Conservation (phyloP, 2,888 invertebrate genomes). For the Phlogophora meticulosa region DNA sequence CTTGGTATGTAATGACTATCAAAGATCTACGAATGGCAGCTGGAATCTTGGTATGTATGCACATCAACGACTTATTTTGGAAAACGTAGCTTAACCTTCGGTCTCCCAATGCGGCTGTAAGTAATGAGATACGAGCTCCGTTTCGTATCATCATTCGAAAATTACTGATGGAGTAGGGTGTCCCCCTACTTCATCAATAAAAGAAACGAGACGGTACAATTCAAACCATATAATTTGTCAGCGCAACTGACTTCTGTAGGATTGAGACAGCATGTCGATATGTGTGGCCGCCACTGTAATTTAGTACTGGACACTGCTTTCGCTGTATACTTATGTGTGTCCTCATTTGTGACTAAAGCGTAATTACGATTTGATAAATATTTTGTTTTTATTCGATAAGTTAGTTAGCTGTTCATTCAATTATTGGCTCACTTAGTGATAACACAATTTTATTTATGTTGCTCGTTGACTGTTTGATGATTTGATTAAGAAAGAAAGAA, state of each 20-base stretch:
- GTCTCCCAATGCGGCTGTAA: too few species aligned
- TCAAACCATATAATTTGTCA: constrained; percentile 29
- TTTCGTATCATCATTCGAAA: too few species aligned
- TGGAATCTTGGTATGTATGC: too few species aligned
- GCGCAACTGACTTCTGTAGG: constrained; percentile 9
- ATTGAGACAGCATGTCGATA: constrained; percentile 36
- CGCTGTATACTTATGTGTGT: constrained; percentile 28
- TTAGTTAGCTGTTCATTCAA: constrained; percentile 5
- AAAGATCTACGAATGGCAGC: too few species aligned
- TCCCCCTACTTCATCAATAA: not conserved
- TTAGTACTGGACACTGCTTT: constrained; percentile 12
- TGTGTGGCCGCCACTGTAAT: constrained; percentile 42
- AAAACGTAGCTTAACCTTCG: too few species aligned
- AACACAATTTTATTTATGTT: constrained; percentile 7
- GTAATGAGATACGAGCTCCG: too few species aligned
- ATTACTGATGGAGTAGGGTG: too few species aligned
- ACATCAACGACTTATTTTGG: too few species aligned
- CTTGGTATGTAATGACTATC: too few species aligned
- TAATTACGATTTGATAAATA: constrained; percentile 27
- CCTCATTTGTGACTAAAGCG: constrained; percentile 25
- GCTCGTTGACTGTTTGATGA: too few species aligned
- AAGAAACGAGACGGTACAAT: constrained; percentile 12
- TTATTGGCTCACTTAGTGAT: not conserved
- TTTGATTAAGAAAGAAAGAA: too few species aligned
- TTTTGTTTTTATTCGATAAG: constrained; percentile 6